These are phyloP conservation scores for Phthorimaea operculella DNA, from an alignment of 1,140 invertebrate species.

Conservation along the genomic window DNA sequence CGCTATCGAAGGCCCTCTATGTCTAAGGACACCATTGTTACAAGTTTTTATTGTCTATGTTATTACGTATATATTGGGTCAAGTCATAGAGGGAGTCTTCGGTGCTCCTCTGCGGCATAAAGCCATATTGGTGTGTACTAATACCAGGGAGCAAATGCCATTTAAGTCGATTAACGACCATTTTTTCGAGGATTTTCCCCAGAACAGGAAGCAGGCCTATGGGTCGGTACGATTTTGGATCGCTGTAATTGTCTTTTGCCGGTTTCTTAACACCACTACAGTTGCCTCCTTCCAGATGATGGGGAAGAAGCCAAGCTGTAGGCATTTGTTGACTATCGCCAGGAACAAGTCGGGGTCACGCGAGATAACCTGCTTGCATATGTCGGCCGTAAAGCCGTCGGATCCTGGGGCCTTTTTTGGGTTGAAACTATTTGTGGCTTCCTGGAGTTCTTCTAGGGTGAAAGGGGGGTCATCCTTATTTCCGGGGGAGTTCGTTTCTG, in stretches of 20 bases:
- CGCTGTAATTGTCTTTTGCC: neutral
- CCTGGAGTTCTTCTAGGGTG: too few species aligned
- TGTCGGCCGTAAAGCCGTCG: neutral
- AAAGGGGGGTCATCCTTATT: too few species aligned
- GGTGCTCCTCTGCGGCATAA: too few species aligned
- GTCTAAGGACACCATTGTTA: slow-evolving; percentile 10
- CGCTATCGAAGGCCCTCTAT: slow-evolving; percentile 12
- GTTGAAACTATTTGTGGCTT: too few species aligned
- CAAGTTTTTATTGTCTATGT: slow-evolving; percentile 6
- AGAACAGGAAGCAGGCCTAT: too few species aligned
- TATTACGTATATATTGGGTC: neutral
- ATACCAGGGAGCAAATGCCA: slow-evolving; percentile 7
- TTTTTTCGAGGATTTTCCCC: too few species aligned
- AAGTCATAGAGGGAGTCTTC: too few species aligned
- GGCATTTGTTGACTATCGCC: slow-evolving; percentile 16
- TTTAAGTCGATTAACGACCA: neutral
- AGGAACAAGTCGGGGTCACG: slow-evolving; percentile 14
- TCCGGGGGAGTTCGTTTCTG: too few species aligned
- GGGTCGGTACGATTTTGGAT: too few species aligned
- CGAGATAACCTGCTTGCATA: slow-evolving; percentile 8
- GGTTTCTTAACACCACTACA: slow-evolving; percentile 10
- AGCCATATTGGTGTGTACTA: too few species aligned
- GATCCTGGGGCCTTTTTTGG: neutral
- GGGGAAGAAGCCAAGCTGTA: slow-evolving; percentile 11
- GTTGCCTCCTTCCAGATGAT: slow-evolving; percentile 14